A percentile compares a stretch with the other conserved stretches of the same genome.
Conservation (phyloP, 1,140 invertebrate species). For the Aradophagus sp. region DNA sequence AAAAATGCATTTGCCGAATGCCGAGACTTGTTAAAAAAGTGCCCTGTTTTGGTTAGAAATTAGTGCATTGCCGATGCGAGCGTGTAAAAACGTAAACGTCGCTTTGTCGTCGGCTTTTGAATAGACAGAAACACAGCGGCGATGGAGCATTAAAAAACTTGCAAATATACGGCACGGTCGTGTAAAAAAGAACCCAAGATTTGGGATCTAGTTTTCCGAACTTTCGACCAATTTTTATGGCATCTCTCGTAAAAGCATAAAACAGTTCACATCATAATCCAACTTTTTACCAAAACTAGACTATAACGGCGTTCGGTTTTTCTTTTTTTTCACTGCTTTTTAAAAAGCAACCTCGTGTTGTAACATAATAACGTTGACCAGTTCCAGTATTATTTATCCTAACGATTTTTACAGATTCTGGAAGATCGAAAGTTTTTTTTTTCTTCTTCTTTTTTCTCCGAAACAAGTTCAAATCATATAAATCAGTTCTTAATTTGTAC, state of each 20-base stretch:
- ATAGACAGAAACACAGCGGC: constrained; percentile 63
- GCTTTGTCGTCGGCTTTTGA: constrained; percentile 14
- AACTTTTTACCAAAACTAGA: constrained; percentile 57
- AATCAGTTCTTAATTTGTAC: too few relatives aligned
- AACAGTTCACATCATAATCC: constrained; percentile 58
- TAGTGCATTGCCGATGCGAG: constrained; percentile 59
- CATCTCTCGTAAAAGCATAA: constrained; percentile 66
- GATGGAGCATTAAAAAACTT: constrained; percentile 22
- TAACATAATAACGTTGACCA: constrained; percentile 17
- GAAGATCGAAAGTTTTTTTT: constrained; percentile 1
- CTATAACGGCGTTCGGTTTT: constrained; percentile 25
- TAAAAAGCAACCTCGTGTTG: constrained; percentile 4
- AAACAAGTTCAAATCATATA: too few relatives aligned
- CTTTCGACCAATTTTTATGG: constrained; percentile 59
- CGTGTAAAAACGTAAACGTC: constrained; percentile 36
- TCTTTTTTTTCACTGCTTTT: constrained; percentile 28
- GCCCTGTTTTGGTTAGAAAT: constrained; percentile 71
- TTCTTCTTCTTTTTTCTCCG: too few relatives aligned
- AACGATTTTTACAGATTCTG: constrained; percentile 4
- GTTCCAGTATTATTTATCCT: constrained; percentile 6
- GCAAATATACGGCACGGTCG: constrained; percentile 69
- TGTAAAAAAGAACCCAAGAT: constrained; percentile 68
- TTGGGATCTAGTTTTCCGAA: constrained; percentile 64
- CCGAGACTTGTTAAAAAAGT: constrained; percentile 58
- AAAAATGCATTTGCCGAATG: constrained; percentile 55